phyloP scores from a whole-genome alignment of 2,113 vertebrate species.

The Crocuta crocuta region DNA sequence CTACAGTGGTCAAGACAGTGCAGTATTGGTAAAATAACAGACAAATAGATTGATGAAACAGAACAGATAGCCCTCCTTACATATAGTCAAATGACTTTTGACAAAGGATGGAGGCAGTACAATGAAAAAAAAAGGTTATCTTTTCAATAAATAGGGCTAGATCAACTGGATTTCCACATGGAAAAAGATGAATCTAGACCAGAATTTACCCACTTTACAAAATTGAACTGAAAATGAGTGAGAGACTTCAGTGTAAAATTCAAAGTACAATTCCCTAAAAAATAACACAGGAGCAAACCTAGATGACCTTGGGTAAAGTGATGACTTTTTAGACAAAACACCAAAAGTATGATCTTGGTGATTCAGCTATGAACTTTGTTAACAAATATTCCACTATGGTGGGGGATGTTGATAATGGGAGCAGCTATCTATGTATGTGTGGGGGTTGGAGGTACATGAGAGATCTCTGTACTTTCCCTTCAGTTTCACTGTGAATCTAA shows the following conservation, averaged over 20 bases:
- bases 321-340: not conserved
- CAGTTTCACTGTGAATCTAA: not conserved
- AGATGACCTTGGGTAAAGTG: not conserved
- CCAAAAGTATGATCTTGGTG: not conserved
- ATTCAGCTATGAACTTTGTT: not conserved
- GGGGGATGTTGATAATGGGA: not conserved
- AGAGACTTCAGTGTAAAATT: not conserved
- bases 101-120: not conserved
- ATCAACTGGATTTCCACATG: not conserved
- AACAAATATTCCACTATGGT: not conserved
- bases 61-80: not conserved
- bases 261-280: not conserved
- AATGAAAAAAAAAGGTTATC: not conserved
- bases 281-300: not conserved
- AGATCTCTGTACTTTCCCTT: not conserved
- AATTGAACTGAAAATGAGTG: not conserved
- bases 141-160: not conserved
- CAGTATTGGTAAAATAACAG: not conserved
- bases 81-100: not conserved
- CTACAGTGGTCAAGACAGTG: too few relatives aligned
- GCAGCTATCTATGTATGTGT: not conserved
- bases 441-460: not conserved
- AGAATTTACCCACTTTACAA: not conserved
- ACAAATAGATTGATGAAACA: not conserved
- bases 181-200: not conserved